Base-by-base conservation (phyloP, 1,140 invertebrate species). In the Geopemphigus sp. region DNA sequence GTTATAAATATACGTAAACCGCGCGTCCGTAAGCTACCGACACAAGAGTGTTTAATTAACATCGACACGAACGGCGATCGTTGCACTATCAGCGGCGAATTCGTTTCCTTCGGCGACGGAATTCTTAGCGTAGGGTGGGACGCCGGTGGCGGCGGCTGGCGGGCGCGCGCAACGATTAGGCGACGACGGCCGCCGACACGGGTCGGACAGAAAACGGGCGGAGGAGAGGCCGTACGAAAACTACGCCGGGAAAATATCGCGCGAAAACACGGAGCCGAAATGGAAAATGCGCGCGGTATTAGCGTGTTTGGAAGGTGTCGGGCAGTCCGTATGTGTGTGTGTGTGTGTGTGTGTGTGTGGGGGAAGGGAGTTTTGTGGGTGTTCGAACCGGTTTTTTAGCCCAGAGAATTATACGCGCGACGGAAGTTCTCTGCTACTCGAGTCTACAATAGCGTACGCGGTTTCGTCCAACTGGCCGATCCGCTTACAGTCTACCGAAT, bases 351-450 rank as follows among this genome's bases (percentile, higher is more conserved):
- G n/a, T n/a, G n/a, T n/a, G n/a, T n/a, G n/a, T n/a, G n/a, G n/a
- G n/a, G n/a, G n/a, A n/a, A n/a, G n/a, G n/a, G n/a, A n/a, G n/a
- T n/a, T n/a, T n/a, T 39, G 32, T 39, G 32, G 74, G 74, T 47
- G 74, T 78, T 78, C 24, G 47, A 78, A 78, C 74, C 61, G 74
- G 74, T 78, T 78, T 61, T 78, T 78, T 78, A 24, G 74, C 74
- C 57, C 50, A 78, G 57, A 78, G 57, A 11, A 78, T 61, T 22
- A 57, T 19, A 47, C 17, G 22, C 39, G 74, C 50, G 74, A 59
- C 39, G 74, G 45, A 68, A 68, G 45, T 68, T 45, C 66, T 54
- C 8, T 39, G 47, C 68, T 72, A 72, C 68, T 10, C 17, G 45
- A 50, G 45, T 50, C 50, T 50, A 66, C 22, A 66, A 64, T 61